Evolutionary conservation across 2,888 invertebrate genomes (phyloP).

Genomic region (Trachelus tabidus): DNA sequence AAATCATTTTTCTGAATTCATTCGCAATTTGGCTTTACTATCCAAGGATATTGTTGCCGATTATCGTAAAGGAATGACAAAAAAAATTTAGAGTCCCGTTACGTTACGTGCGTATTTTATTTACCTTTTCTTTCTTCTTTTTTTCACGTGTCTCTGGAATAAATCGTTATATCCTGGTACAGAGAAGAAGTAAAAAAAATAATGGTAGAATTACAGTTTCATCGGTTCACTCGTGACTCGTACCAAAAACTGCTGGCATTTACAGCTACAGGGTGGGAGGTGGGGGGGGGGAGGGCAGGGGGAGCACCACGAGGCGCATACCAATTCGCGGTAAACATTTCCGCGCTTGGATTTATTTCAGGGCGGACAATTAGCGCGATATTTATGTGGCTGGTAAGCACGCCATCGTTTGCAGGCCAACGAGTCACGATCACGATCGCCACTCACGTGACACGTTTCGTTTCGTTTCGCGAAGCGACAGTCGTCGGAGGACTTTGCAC

Average conservation of each 20-base stretch:
- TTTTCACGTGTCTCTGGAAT: not conserved
- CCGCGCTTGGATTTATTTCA: constrained; percentile 54
- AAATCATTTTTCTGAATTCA: not conserved
- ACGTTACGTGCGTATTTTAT: not conserved
- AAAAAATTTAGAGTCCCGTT: not conserved
- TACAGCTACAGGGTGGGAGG: constrained; percentile 25
- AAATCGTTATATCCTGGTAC: not conserved
- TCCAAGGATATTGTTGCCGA: not conserved
- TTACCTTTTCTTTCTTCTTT: not conserved
- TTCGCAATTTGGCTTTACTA: not conserved
- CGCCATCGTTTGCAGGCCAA: constrained; percentile 30
- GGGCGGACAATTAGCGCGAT: constrained; percentile 54
- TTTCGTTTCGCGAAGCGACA: constrained; percentile 23
- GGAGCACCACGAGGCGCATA: constrained; percentile 5
- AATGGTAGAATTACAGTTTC: not conserved
- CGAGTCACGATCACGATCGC: constrained; percentile 12
- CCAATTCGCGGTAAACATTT: constrained; percentile 38
- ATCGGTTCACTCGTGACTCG: constrained; percentile 6
- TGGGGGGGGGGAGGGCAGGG: no score
- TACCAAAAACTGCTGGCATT: constrained; percentile 34
- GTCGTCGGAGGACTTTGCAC: not conserved
- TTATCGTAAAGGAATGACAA: not conserved
- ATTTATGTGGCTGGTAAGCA: constrained; percentile 52
- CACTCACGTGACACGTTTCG: constrained; percentile 22
- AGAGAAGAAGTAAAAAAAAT: not conserved